These are phyloP conservation scores for Neosalanx taihuensis DNA, from an alignment of 2,797 vertebrate genomes.

Conservation along the genomic window DNA sequence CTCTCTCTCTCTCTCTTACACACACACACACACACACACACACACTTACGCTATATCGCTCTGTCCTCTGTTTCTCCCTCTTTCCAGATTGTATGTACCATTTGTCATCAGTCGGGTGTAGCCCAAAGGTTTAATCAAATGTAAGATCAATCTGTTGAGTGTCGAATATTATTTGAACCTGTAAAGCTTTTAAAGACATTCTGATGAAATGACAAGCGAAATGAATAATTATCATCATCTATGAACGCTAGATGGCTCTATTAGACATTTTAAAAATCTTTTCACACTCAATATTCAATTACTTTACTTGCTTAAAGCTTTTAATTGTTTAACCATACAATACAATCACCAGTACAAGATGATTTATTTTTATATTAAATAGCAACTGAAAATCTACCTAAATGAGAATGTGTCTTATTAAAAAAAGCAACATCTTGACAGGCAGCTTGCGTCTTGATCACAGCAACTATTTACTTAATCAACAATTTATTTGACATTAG, in stretches of 20 bases:
- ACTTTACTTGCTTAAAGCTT: conserved; percentile 41
- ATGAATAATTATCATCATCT: background rate
- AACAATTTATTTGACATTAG: background rate
- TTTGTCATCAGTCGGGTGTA: too few relatives aligned
- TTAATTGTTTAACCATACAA: conserved; percentile 47
- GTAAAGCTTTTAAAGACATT: background rate
- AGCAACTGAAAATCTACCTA: conserved; percentile 28
- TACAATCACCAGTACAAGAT: conserved; percentile 38
- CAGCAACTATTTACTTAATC: conserved; percentile 10
- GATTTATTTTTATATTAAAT: conserved; percentile 32
- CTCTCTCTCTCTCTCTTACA: too few relatives aligned
- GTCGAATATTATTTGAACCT: background rate
- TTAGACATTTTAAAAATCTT: conserved; percentile 32
- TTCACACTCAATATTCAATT: conserved; percentile 42
- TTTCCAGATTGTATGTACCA: too few relatives aligned
- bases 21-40: too few relatives aligned
- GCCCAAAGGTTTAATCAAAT: too few relatives aligned
- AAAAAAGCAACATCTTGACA: conserved; percentile 15
- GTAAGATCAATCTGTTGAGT: too few relatives aligned
- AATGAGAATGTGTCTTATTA: conserved; percentile 28
- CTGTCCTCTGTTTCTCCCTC: background rate
- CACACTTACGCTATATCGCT: background rate
- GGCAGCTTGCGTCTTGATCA: background rate
- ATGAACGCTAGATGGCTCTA: conserved; percentile 67
- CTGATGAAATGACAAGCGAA: background rate